A percentile compares a stretch with the other conserved stretches of the same genome.
phyloP scores from a whole-genome alignment of 2,888 invertebrate species.

The Sisyra nigra region DNA sequence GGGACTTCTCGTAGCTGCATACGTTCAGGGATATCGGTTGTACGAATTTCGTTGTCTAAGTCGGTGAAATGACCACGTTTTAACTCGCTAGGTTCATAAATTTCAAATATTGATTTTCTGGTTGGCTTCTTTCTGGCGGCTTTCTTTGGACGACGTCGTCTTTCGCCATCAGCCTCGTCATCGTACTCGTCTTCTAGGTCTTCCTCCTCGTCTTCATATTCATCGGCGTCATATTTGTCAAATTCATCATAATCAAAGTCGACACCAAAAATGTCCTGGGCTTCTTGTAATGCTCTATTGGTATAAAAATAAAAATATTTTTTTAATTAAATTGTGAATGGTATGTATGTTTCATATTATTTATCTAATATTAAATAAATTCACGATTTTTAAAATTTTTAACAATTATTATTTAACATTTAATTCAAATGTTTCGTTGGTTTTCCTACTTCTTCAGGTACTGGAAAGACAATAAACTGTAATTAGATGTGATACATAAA shows the following conservation, averaged over 20 bases:
- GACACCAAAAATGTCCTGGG: slow-evolving; percentile 98
- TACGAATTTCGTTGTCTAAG: slow-evolving; percentile 77
- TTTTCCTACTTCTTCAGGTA: too few species aligned
- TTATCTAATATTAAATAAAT: slow-evolving; percentile 4
- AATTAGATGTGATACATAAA: too few species aligned
- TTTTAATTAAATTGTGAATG: too few species aligned
- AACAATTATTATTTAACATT: too few species aligned
- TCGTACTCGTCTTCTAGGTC: slow-evolving; percentile 67
- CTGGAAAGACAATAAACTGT: too few species aligned
- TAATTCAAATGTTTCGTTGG: too few species aligned
- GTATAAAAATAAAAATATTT: background rate
- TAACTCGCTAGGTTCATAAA: slow-evolving; percentile 94
- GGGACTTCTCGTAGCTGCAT: slow-evolving; percentile 84
- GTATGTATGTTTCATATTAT: background rate
- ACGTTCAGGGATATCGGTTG: slow-evolving; percentile 79
- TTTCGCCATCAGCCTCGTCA: slow-evolving; percentile 38
- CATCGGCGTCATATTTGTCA: slow-evolving; percentile 73
- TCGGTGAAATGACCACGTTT: slow-evolving; percentile 94
- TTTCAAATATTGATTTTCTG: slow-evolving; percentile 78
- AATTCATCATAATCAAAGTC: slow-evolving; percentile 93
- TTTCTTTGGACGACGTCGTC: slow-evolving; percentile 49
- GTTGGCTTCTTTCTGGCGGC: slow-evolving; percentile 57
- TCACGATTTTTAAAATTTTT: background rate
- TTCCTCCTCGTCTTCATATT: slow-evolving; percentile 66
- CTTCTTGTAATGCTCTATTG: slow-evolving; percentile 86